Conservation (phyloP, 2,797 vertebrate genomes). For the Denticeps clupeoides region DNA sequence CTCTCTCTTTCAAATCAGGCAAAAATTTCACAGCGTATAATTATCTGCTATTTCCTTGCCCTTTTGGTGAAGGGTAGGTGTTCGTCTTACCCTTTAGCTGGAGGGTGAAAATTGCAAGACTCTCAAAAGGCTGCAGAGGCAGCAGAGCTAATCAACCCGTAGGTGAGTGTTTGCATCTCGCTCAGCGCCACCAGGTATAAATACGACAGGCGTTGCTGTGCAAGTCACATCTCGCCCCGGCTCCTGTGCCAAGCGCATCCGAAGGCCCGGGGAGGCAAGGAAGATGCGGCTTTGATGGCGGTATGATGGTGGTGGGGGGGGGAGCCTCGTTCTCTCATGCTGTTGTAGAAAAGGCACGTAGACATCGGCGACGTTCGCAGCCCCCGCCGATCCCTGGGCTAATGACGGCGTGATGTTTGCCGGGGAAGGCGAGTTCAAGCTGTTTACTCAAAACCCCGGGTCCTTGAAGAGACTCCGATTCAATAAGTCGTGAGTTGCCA, state of each 20-base stretch:
- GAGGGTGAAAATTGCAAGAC: constrained; percentile 51
- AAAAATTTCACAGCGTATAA: constrained; percentile 55
- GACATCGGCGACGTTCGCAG: no score
- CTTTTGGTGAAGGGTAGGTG: constrained; percentile 22
- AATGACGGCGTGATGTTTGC: no score
- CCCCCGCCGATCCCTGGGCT: no score
- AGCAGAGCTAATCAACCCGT: constrained; percentile 57
- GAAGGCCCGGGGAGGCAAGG: no score
- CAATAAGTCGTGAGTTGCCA: neutral
- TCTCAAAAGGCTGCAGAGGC: constrained; percentile 40
- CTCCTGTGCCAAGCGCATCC: no score
- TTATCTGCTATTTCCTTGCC: constrained; percentile 46
- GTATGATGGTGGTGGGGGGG: no score
- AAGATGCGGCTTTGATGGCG: no score
- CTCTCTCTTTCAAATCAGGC: constrained; percentile 2
- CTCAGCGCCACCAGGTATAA: constrained; percentile 47
- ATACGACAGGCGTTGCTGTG: constrained; percentile 44
- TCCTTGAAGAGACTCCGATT: neutral
- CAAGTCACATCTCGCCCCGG: constrained; percentile 50
- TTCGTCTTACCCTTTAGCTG: constrained; percentile 34
- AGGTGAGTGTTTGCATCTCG: constrained; percentile 33
- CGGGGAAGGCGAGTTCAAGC: neutral
- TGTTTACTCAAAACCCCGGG: neutral
- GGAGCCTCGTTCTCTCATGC: no score
- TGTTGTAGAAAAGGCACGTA: no score